These are phyloP conservation scores for Stenurella melanura DNA, from an alignment of 2,888 invertebrate species.

Conservation along the genomic window DNA sequence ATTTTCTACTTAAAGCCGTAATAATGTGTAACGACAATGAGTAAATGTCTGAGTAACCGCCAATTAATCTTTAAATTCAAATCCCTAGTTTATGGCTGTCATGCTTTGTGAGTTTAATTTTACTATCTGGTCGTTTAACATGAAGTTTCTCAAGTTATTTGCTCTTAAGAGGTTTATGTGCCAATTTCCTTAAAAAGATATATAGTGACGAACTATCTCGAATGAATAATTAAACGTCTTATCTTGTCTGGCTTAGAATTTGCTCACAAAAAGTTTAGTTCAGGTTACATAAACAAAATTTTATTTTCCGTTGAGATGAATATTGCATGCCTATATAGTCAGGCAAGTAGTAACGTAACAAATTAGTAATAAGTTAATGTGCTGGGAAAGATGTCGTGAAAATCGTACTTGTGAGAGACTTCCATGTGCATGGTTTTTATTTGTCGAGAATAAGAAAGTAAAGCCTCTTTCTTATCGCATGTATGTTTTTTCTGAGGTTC, in stretches of 20 bases:
- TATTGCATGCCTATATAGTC: neutral
- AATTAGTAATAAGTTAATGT: no score
- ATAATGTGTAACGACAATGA: constrained; percentile 7
- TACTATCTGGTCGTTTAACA: constrained; percentile 16
- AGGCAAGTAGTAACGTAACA: neutral
- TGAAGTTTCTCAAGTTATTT: neutral
- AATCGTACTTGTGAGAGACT: no score
- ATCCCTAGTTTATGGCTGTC: constrained; percentile 25
- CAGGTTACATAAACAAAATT: neutral
- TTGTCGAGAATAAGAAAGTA: no score
- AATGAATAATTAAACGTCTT: neutral
- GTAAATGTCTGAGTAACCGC: constrained; percentile 6
- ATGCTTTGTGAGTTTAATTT: constrained; percentile 24
- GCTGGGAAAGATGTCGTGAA: no score
- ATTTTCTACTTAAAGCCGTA: neutral
- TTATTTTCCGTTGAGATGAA: neutral
- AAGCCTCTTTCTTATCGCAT: no score
- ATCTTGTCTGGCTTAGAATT: neutral
- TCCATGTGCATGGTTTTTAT: no score
- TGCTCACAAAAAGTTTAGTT: neutral
- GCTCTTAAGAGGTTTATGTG: neutral
- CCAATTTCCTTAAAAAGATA: constrained; percentile 3
- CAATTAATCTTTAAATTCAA: constrained; percentile 22
- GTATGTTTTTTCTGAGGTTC: no score
- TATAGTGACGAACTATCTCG: constrained; percentile 4